These are phyloP conservation scores for Sarcophaga rosellei DNA, from an alignment of 2,888 invertebrate species.

Conservation along the genomic window DNA sequence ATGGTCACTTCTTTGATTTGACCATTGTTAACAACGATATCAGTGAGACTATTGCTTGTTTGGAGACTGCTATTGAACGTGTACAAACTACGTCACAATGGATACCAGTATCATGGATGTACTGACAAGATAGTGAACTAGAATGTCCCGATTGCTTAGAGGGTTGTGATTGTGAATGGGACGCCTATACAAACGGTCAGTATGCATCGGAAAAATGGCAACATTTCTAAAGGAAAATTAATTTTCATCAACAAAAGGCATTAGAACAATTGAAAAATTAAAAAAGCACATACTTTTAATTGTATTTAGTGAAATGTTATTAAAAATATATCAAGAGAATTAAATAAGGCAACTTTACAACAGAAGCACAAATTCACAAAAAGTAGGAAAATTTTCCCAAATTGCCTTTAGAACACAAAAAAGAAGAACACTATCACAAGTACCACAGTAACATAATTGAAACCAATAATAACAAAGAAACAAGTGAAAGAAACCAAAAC, in stretches of 20 bases:
- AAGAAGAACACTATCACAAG: neutral
- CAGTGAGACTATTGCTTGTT: conserved; percentile 96
- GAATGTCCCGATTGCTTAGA: conserved; percentile 81
- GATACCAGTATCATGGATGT: conserved; percentile 98
- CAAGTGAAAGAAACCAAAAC: conserved; percentile 9
- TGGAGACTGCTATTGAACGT: conserved; percentile 95
- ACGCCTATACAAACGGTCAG: conserved; percentile 78
- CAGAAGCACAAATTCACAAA: conserved; percentile 58
- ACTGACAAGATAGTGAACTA: conserved; percentile 82
- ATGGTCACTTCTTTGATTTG: conserved; percentile 99
- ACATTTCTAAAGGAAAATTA: conserved; percentile 71
- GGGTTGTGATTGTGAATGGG: conserved; percentile 81
- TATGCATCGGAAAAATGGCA: conserved; percentile 75
- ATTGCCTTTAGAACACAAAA: conserved; percentile 30
- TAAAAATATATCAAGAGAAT: conserved; percentile 69
- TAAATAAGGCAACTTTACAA: conserved; percentile 68
- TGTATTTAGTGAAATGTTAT: conserved; percentile 73
- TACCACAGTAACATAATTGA: neutral
- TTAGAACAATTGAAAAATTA: conserved; percentile 66
- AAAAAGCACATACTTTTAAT: conserved; percentile 72
- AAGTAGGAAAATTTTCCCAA: conserved; percentile 41
- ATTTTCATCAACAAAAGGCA: conserved; percentile 29
- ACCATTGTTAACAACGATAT: conserved; percentile 99
- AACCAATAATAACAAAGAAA: conserved; percentile 23
- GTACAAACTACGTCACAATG: conserved; percentile 96